Conservation (phyloP, 2,797 vertebrate species). For the Pitangus sulphuratus region DNA sequence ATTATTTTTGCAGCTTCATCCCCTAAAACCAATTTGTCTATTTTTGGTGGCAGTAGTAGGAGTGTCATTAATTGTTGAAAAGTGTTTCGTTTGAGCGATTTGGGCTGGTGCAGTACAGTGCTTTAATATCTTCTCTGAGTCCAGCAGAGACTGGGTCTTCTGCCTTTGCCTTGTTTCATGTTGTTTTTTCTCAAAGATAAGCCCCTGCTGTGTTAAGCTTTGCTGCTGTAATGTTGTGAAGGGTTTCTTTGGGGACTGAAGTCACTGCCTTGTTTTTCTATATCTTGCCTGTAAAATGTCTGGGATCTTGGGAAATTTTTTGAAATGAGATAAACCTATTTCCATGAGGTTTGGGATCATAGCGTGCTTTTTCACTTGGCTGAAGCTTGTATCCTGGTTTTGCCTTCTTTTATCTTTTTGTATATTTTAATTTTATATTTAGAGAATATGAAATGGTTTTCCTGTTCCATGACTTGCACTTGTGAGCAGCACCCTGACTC, state of each 20-base stretch:
- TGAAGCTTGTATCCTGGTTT: not conserved
- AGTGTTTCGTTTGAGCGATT: not conserved
- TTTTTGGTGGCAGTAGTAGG: not conserved
- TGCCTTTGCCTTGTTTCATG: not conserved
- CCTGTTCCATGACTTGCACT: not conserved
- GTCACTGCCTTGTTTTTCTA: not conserved
- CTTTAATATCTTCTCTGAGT: not conserved
- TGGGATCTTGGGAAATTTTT: not conserved
- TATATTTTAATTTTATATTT: not conserved
- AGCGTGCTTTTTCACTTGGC: not conserved
- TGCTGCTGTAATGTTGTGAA: not conserved
- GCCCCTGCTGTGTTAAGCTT: not conserved
- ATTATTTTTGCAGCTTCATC: not conserved
- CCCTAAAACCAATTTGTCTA: not conserved
- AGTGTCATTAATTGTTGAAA: not conserved
- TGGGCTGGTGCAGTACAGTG: not conserved
- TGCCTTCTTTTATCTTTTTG: not conserved
- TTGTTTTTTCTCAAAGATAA: not conserved
- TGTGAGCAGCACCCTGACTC: not conserved
- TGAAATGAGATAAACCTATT: not conserved
- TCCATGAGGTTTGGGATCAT: rapidly evolving
- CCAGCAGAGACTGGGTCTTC: not conserved
- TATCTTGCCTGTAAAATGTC: not conserved
- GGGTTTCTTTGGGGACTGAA: not conserved
- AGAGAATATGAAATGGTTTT: not conserved